Base-by-base conservation (phyloP, 2,888 invertebrate species). In the Tridacna gigas region DNA sequence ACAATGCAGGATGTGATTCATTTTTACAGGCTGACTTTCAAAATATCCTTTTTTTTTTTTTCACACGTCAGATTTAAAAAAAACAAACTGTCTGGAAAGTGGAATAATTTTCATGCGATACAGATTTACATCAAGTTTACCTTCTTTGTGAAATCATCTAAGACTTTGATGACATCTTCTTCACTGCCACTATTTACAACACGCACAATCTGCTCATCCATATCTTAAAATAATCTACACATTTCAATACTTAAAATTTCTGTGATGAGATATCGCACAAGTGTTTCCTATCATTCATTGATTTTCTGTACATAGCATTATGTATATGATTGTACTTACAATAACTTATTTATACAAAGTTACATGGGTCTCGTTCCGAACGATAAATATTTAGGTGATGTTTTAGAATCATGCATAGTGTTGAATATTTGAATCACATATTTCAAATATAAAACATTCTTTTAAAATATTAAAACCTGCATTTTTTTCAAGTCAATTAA, bases 181-280 rank as follows among this genome's bases (percentile, higher is more conserved):
- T 91, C 91, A 51, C 85, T 88, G 18, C 91, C 91, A 71, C 74
- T 84, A 63, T 89, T 85, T n/a, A 92, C 74, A 25, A 90, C 88
- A 75, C 97, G 96, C 95, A 96, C 96, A 93, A 97, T 97, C 89
- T 97, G 78, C 75, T 88, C 90, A 80, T 91, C 89, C 89, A 89
- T 89, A 69, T 74, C 87, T 60, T 18, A 51, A 13, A 25, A 22
- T 26, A 12, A 51, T 71, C 25, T 15, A 71, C 51, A 47, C 71
- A 71, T 71, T 51, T 25, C 48, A 51, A 26, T 51, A 13, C 11
- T 20, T 51, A 22, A 71, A 71, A 51, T 20, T 51, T 48, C 20
- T 26, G 48, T 71, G 71, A 48, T 51, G 12, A 25, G 22, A 15
- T 18, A 63, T 63, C 37, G 7, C 37, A 25, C 63, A 22, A 25